Conservation (phyloP, 2,113 vertebrate genomes). For the Syngnathoides biaculeatus region DNA sequence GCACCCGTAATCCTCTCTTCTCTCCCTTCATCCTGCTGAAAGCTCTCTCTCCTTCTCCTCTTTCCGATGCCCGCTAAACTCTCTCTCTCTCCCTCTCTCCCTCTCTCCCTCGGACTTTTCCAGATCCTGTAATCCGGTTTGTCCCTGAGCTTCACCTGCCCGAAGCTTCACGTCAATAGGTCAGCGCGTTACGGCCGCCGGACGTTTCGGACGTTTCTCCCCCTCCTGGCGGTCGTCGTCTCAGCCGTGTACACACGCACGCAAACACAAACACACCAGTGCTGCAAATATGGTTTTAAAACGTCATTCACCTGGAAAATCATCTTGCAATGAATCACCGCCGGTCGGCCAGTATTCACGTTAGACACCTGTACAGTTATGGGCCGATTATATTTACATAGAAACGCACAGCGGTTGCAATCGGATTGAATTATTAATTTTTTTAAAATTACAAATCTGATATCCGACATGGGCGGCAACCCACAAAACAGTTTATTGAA, state of each 20-base stretch:
- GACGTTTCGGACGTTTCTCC: background rate
- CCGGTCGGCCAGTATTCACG: no score
- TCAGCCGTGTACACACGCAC: background rate
- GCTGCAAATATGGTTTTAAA: background rate
- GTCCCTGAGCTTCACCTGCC: slow-evolving; percentile 50
- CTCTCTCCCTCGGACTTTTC: slow-evolving; percentile 39
- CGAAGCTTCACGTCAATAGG: slow-evolving; percentile 49
- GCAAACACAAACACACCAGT: background rate
- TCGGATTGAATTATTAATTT: no score
- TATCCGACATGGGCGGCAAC: no score
- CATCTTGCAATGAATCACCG: background rate
- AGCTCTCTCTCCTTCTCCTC: slow-evolving; percentile 62
- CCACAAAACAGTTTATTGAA: no score
- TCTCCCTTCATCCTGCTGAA: slow-evolving; percentile 68
- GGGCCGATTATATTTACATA: no score
- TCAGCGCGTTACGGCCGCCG: slow-evolving; percentile 38
- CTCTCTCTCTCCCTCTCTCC: slow-evolving; percentile 52
- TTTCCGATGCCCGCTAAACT: slow-evolving; percentile 63
- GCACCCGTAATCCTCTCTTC: slow-evolving; percentile 70
- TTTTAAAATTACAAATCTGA: no score
- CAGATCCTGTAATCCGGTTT: slow-evolving; percentile 56
- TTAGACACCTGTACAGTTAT: no score
- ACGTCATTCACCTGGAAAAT: background rate
- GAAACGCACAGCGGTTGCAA: no score
- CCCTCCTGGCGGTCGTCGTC: background rate